Conservation (phyloP, 2,888 invertebrate species). For the Pollenia amentaria region DNA sequence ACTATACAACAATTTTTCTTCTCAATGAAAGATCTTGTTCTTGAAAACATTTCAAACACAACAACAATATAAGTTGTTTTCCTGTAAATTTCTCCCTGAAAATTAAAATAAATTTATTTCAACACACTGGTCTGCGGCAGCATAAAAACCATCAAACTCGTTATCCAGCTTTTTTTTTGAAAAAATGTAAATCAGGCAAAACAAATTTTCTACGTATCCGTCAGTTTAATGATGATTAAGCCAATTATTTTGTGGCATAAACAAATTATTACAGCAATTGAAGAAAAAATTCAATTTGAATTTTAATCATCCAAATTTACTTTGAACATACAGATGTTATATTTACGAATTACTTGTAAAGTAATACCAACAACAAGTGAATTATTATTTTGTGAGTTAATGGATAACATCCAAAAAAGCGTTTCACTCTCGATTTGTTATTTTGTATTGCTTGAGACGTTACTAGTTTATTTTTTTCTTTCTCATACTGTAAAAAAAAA, state of each 20-base stretch:
- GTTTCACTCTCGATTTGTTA: constrained; percentile 61
- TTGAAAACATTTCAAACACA: too few species aligned
- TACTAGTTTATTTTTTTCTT: background rate
- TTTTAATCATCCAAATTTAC: constrained; percentile 24
- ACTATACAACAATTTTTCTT: too few species aligned
- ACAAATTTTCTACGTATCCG: constrained; percentile 34
- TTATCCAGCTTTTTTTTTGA: too few species aligned
- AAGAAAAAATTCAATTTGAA: constrained; percentile 37
- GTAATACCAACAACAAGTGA: constrained; percentile 48
- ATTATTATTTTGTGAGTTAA: constrained; percentile 32
- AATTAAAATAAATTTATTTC: background rate
- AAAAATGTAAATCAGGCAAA: constrained; percentile 18
- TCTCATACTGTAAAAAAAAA: constrained; percentile 11
- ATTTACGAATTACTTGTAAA: background rate
- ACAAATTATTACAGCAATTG: constrained; percentile 41
- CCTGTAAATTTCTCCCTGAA: background rate
- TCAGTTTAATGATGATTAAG: constrained; percentile 44
- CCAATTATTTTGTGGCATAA: constrained; percentile 47
- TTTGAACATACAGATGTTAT: constrained; percentile 23
- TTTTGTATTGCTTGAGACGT: constrained; percentile 28
- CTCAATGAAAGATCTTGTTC: too few species aligned
- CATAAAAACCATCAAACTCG: background rate
- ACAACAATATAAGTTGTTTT: too few species aligned
- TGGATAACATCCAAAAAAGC: constrained; percentile 66
- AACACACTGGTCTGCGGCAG: background rate